Base-by-base conservation (phyloP, 2,113 vertebrate genomes). In the Ascaphus truei region DNA sequence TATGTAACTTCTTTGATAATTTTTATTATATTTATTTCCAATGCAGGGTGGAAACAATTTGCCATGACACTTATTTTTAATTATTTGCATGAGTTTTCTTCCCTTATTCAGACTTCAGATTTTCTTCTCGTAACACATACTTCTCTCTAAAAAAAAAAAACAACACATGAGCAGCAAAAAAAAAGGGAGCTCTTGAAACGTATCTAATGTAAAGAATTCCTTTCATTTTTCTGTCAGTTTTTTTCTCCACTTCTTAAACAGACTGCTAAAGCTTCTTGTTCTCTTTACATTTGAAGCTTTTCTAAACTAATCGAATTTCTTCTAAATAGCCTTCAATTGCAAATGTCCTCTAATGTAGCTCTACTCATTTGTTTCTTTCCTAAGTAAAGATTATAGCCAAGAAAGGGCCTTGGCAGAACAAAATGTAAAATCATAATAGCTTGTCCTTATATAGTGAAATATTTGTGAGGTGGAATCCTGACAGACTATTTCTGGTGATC, bases 271-370 rank as follows among this genome's bases (percentile, higher is more conserved):
- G 0, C 55, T 51, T 65, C 65, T 60, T n/a, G n/a, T n/a, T 62
- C 63, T 61, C 52, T 23, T 75, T 75, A 39, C 60, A 12, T 62
- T 67, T 72, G 25, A 71, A 15, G 7, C 60, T 73, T 76, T 72
- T 51, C 68, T 77, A 62, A 57, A 56, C 50, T 74, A 68, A 47
- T 76, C 68, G 58, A 73, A 78, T 30, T 45, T 72, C 76, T 76
- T 59, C 74, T 62, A 78, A 78, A 73, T 75, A 68, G 8, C 20
- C 51, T 48, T 60, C 72, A 77, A 85, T 80, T 52, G 41, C 52
- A 59, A 65, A 33, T 16, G 1, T 62, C 50, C 62, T 76, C 58
- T 64, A 79, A 27, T 36, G 33, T 68, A 74, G 75, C 23, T 4
- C 63, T 75, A 50, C 55, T 60, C 68, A 1, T 50, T 7, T 47